Base-by-base conservation (phyloP, 2,113 vertebrate genomes). In the Sinocyclocheilus anshuiensis region DNA sequence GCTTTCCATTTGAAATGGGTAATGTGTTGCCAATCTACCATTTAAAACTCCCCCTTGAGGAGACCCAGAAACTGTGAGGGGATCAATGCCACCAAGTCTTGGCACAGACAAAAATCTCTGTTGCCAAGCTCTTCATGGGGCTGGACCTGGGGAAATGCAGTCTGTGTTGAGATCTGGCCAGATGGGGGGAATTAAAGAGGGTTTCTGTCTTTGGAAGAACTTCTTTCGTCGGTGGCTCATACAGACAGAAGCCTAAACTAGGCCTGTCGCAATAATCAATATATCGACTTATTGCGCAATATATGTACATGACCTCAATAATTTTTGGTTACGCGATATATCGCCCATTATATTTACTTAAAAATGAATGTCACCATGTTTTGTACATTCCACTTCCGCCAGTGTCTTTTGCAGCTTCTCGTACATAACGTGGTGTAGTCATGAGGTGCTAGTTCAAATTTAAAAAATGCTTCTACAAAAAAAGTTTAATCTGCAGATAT, bases 21-120 rank as follows among this genome's bases (percentile, higher is more conserved):
- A 86, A 87, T 85, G 84, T 53, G 74, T 72, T 91, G 90, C 81
- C 86, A 90, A 86, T 87, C 80, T 86, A 87, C 86, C 77, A 69
- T 85, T 87, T 87, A 82, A 81, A 84, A 86, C 48, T 48, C 57
- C 78, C 84, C 77, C 84, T 76, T 72, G 87, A 88, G 79, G 48
- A 77, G 84, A 87, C 69, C 53, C 81, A 75, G 74, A 50, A 39
- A 67, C 18, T 86, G 22, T 48, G 29, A 53, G 48, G 24, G 29
- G 88, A 87, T 71, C 76, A 83, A 87, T 86, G 63, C 76, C 22
- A 8, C 4, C 42, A 8, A 71, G 67, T 53, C 22, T 75, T 80
- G 88, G 88, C 83, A 83, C 39, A 4, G 61, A 69, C 12, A 26
- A 24, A 57, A 53, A 15, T 67, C 57, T 36, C 81, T 72, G 39